Percentiles rank a stretch among this genome's conserved stretches.
These are phyloP conservation scores for Manduca sexta DNA, from an alignment of 1,140 invertebrate genomes.

Conservation along the genomic window DNA sequence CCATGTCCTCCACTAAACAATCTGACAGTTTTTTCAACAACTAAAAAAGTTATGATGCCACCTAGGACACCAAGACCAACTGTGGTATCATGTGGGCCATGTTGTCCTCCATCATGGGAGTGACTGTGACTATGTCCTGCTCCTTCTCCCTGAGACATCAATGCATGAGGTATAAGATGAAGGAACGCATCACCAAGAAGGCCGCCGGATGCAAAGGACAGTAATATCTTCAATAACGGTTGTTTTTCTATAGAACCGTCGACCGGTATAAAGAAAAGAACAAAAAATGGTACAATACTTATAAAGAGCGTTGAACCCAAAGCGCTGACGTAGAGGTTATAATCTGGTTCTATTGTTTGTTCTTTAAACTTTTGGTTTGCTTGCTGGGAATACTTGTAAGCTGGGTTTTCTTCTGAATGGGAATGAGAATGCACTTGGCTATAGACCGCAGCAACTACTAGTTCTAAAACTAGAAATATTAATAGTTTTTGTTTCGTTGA, in stretches of 20 bases:
- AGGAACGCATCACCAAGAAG: conserved; percentile 96
- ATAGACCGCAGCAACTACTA: conserved; percentile 28
- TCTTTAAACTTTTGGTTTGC: conserved; percentile 76
- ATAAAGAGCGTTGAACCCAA: conserved; percentile 93
- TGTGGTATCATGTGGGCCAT: conserved; percentile 82
- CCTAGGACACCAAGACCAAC: conserved; percentile 92
- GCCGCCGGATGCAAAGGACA: conserved; percentile 96
- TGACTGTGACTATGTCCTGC: conserved; percentile 77
- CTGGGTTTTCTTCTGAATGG: conserved; percentile 73
- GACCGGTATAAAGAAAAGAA: conserved; percentile 95
- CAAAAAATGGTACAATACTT: conserved; percentile 93
- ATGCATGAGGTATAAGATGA: conserved; percentile 96
- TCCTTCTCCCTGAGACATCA: conserved; percentile 72
- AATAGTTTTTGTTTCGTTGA: conserved; percentile 12
- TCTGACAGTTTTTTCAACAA: conserved; percentile 94
- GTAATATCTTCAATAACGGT: conserved; percentile 88
- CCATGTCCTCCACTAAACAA: conserved; percentile 88
- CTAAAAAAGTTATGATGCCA: conserved; percentile 93
- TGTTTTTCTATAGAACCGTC: conserved; percentile 89
- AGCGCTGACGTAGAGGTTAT: conserved; percentile 85
- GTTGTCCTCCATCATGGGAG: conserved; percentile 62
- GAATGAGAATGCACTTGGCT: conserved; percentile 57
- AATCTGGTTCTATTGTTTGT: conserved; percentile 47
- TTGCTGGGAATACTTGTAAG: conserved; percentile 83
- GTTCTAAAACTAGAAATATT: conserved; percentile 27